Percentiles rank a stretch among this genome's conserved stretches.
Conservation (phyloP, 2,113 vertebrate genomes). For the Sporophila hypoxantha region DNA sequence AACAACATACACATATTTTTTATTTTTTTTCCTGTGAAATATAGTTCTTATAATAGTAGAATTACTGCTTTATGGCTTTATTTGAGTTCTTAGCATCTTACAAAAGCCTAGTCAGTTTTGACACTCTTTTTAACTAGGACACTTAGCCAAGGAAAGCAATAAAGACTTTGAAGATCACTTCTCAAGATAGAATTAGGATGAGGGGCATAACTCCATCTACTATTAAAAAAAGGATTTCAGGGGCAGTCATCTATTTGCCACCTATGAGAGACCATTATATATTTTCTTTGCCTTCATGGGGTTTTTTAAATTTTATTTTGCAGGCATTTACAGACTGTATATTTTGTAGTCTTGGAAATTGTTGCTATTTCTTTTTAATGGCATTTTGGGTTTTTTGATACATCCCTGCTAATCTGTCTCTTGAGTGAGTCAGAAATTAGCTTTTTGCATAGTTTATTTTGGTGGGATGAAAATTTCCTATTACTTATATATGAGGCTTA, state of each 20-base stretch:
- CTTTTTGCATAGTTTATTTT: background rate
- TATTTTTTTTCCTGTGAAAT: background rate
- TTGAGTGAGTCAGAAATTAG: background rate
- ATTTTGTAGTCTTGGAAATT: background rate
- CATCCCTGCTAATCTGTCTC: background rate
- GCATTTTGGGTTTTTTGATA: background rate
- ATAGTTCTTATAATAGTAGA: background rate
- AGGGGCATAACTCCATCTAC: background rate
- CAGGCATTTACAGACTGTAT: background rate
- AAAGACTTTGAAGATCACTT: background rate
- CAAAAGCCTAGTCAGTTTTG: background rate
- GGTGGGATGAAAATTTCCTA: background rate
- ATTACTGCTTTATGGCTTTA: background rate
- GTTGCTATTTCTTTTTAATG: background rate
- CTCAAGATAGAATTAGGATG: background rate
- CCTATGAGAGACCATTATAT: background rate
- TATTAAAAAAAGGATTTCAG: background rate
- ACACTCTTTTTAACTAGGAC: background rate
- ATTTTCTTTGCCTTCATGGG: background rate
- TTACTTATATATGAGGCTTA: background rate
- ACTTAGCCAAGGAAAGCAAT: background rate
- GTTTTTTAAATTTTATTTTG: background rate
- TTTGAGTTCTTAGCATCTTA: background rate
- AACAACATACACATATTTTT: background rate
- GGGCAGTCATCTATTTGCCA: background rate